These are phyloP conservation scores for Yponomeuta sedellus DNA, from an alignment of 2,888 invertebrate species.

Conservation along the genomic window DNA sequence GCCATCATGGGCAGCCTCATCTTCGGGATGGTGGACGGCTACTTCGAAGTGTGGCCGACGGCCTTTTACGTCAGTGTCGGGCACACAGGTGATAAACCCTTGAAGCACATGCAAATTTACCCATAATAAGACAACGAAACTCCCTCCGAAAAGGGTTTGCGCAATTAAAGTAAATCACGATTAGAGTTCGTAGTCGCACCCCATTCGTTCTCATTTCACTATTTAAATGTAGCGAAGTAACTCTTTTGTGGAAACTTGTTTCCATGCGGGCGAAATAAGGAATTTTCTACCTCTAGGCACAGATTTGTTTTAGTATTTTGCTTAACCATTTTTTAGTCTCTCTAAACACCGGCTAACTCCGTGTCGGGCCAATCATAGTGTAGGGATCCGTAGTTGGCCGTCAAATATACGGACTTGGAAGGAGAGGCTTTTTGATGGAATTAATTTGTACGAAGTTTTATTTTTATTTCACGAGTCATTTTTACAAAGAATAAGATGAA, in stretches of 20 bases:
- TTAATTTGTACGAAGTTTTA: too few relatives aligned
- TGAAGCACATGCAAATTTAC: constrained; percentile 20
- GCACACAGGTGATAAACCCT: constrained; percentile 73
- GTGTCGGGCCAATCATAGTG: too few relatives aligned
- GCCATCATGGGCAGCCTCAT: constrained; percentile 79
- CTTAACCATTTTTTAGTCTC: too few relatives aligned
- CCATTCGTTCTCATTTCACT: constrained; percentile 1
- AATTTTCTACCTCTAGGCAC: background rate
- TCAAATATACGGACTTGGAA: too few relatives aligned
- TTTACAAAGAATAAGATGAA: too few relatives aligned
- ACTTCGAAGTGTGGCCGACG: constrained; percentile 79
- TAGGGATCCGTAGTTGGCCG: too few relatives aligned
- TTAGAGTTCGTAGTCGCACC: background rate
- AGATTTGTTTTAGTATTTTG: background rate
- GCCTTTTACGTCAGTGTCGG: constrained; percentile 86
- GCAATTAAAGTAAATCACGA: background rate
- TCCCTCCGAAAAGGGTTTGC: background rate
- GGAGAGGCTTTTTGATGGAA: too few relatives aligned
- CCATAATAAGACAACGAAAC: constrained; percentile 9
- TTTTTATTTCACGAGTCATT: too few relatives aligned
- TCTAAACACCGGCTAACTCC: too few relatives aligned
- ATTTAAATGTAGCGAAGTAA: background rate
- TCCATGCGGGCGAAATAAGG: background rate
- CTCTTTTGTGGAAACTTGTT: background rate
- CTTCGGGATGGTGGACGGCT: constrained; percentile 82